These are phyloP conservation scores for Ophiodon elongatus DNA, from an alignment of 2,113 vertebrate genomes.

Conservation along the genomic window DNA sequence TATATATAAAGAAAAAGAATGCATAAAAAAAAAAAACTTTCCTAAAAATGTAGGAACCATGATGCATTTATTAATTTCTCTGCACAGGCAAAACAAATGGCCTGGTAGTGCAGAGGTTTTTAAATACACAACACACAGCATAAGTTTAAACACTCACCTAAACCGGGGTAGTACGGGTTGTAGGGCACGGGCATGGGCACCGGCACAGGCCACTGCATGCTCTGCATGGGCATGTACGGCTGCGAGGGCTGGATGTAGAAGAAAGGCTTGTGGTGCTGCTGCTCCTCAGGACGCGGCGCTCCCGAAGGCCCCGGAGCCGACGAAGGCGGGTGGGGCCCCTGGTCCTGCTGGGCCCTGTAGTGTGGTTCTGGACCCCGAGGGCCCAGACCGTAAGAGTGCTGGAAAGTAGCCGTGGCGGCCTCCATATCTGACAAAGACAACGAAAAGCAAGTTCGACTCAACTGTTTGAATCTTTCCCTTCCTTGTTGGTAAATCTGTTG, in stretches of 20 bases:
- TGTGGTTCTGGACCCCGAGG: slow-evolving; percentile 50
- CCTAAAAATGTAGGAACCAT: no score
- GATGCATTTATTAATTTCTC: neutral
- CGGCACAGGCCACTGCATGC: slow-evolving; percentile 81
- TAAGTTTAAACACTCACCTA: slow-evolving; percentile 65
- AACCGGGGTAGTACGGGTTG: slow-evolving; percentile 78
- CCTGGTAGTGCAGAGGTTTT: neutral
- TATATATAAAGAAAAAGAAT: no score
- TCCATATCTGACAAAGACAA: slow-evolving; percentile 70
- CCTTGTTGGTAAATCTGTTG: neutral
- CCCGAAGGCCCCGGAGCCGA: slow-evolving; percentile 31
- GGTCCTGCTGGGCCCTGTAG: slow-evolving; percentile 30
- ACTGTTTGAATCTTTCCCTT: neutral
- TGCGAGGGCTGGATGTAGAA: slow-evolving; percentile 82
- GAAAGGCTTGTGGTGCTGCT: slow-evolving; percentile 78
- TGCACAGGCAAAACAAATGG: neutral
- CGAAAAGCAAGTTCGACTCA: neutral
- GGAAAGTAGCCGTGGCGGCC: slow-evolving; percentile 48
- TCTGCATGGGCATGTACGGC: slow-evolving; percentile 80
- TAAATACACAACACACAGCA: neutral
- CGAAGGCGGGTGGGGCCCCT: neutral
- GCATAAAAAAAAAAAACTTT: no score
- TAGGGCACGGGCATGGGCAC: slow-evolving; percentile 76
- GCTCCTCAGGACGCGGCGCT: slow-evolving; percentile 65
- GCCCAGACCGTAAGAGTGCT: slow-evolving; percentile 48